These are phyloP conservation scores for Drosophila ogumai DNA, from an alignment of 1,140 invertebrate genomes.

Conservation along the genomic window DNA sequence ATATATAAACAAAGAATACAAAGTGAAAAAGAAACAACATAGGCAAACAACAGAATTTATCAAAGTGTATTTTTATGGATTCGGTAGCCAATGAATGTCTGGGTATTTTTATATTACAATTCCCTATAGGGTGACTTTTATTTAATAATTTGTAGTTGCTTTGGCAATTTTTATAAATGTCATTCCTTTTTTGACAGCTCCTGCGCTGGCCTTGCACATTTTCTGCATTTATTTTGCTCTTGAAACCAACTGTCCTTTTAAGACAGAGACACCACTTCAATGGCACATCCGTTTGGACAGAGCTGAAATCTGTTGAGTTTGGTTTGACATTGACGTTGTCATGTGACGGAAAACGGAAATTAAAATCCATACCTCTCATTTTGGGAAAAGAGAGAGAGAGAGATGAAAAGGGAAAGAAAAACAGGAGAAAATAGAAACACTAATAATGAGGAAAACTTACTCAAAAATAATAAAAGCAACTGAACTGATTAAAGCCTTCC, in stretches of 20 bases:
- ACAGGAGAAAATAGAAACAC: not conserved
- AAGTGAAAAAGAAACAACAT: constrained; percentile 1
- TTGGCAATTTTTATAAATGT: not conserved
- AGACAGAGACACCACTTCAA: constrained; percentile 17
- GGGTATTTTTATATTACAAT: not conserved
- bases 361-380: constrained; percentile 56
- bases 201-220: not conserved
- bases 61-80: constrained; percentile 23
- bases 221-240: constrained; percentile 3
- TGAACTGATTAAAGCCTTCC: constrained; percentile 16
- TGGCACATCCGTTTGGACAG: constrained; percentile 9
- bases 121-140: not conserved
- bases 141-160: not conserved
- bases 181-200: not conserved
- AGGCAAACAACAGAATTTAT: constrained; percentile 10
- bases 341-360: constrained; percentile 77
- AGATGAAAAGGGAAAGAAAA: not conserved
- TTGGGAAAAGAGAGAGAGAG: not conserved
- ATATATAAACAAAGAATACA: not conserved
- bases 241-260: constrained; percentile 22
- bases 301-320: constrained; percentile 11
- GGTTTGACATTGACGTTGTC: constrained; percentile 52
- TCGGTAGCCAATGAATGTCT: constrained; percentile 28
- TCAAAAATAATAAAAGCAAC: constrained; percentile 6
- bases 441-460: not conserved